Evolutionary conservation across 1,140 invertebrate species (phyloP).

Genomic region (Drosophila orena): DNA sequence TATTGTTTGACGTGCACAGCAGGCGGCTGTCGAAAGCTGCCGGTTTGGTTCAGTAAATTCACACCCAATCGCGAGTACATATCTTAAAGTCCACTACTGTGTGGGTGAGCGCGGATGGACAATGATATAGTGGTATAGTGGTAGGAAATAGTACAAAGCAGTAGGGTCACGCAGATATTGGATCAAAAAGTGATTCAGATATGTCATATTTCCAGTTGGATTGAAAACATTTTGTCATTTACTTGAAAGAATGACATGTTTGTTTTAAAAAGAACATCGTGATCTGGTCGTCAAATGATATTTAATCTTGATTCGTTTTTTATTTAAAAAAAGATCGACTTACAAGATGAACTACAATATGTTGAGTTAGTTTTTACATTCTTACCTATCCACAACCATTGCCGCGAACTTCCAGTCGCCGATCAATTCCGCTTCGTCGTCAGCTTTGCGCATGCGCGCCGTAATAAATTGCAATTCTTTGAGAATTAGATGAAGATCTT

Average conservation of each 20-base stretch:
- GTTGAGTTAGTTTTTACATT: too few species aligned
- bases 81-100: constrained; percentile 12
- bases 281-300: too few species aligned
- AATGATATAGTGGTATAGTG: constrained; percentile 1
- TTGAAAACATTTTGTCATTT: too few species aligned
- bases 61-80: constrained; percentile 28
- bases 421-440: constrained; percentile 95
- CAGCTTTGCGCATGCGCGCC: constrained; percentile 93
- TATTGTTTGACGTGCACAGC: constrained; percentile 69
- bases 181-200: neutral
- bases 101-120: constrained; percentile 3
- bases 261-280: too few species aligned
- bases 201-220: too few species aligned
- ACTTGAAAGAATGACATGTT: too few species aligned
- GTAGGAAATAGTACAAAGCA: neutral
- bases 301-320: too few species aligned
- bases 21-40: constrained; percentile 20
- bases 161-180: too few species aligned
- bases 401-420: constrained; percentile 99
- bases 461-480: constrained; percentile 98
- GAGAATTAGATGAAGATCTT: constrained; percentile 93
- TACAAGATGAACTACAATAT: too few species aligned
- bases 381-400: constrained; percentile 97
- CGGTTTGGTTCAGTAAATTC: constrained; percentile 30
- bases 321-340: too few species aligned